Evolutionary conservation across 92 coral and sea anemone genomes (phyloP), one percentile per base, ranked within the genome.

Genomic region (Epizoanthus fatuus): DNA sequence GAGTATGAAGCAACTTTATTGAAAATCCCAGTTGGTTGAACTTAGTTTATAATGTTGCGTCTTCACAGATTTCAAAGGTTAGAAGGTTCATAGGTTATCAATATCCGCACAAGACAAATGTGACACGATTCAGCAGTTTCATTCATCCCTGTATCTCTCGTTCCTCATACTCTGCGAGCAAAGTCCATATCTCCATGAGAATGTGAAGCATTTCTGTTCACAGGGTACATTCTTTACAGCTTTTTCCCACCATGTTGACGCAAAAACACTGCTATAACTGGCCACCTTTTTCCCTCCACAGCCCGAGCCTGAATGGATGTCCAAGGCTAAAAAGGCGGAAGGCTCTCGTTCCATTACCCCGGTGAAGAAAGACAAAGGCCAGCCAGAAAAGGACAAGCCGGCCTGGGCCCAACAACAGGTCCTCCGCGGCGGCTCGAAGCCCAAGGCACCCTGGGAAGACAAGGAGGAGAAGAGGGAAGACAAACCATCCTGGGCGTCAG

Each of bases 371-470:
- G 82, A 77, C 69, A 77, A 77, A 77, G 82, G 13, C 3, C 70
- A 42, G 70, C 82, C 82, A 77, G 82, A 77, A 60, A 77, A 77
- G 37, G 82, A 44, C 70, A 77, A 77, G 82, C 82, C 82, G 58
- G 82, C 82, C 82, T 77, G 82, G 82, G 82, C 82, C 39, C 82
- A 77, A 60, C 82, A 77, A 3, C 82, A 77, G 70, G 82, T 77
- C 22, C 82, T 77, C 37, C 54, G 82, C 4, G 82, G 82, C 58
- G 47, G 82, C 22, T 39, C 57, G 35, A 77, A 77, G 22, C 16
- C 69, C 70, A 77, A 77, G 14, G 82, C 82, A 77, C 82, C 82
- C 65, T 77, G 82, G 93, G 90, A 79, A 54, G 93, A 65, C 47
- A 84, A 80, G 87, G 81, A 69, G 73, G 86, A 69, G 75, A 86